Percentiles rank a stretch among this genome's conserved stretches.
These are phyloP conservation scores for Drosophila borealis DNA, from an alignment of 2,888 invertebrate genomes.

Conservation along the genomic window DNA sequence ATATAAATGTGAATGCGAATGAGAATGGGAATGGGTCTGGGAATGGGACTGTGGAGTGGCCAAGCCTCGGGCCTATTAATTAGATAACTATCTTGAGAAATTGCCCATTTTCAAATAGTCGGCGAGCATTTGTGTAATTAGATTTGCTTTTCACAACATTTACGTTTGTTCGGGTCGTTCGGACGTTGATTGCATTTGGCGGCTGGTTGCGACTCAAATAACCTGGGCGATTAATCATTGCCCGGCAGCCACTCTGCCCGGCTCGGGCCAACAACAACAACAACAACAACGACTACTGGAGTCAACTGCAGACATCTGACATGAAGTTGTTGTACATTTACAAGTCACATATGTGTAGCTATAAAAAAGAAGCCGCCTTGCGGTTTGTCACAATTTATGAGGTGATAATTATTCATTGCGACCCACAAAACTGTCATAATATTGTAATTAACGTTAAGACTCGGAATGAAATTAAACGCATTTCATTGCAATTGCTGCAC, in stretches of 20 bases:
- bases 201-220: conserved; percentile 71
- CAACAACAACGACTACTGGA: conserved; percentile 12
- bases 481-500: conserved; percentile 67
- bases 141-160: conserved; percentile 84
- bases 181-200: conserved; percentile 76
- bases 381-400: conserved; percentile 82
- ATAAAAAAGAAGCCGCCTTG: conserved; percentile 50
- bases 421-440: conserved; percentile 79
- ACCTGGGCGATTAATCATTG: conserved; percentile 75
- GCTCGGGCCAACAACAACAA: conserved; percentile 30
- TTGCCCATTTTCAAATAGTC: conserved; percentile 85
- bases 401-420: conserved; percentile 81
- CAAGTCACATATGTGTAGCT: background rate
- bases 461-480: conserved; percentile 72
- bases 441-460: conserved; percentile 79
- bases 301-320: conserved; percentile 57
- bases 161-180: conserved; percentile 60
- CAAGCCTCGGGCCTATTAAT: conserved; percentile 80
- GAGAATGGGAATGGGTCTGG: conserved; percentile 20
- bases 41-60: conserved; percentile 5
- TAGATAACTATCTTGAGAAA: conserved; percentile 85
- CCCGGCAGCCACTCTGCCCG: conserved; percentile 20
- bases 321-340: conserved; percentile 15
- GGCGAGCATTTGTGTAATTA: conserved; percentile 84
- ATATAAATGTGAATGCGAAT: conserved; percentile 26